A percentile compares a stretch with the other conserved stretches of the same genome.
These are phyloP conservation scores for Megastigmus dorsalis DNA, from an alignment of 2,888 invertebrate genomes.

Conservation along the genomic window DNA sequence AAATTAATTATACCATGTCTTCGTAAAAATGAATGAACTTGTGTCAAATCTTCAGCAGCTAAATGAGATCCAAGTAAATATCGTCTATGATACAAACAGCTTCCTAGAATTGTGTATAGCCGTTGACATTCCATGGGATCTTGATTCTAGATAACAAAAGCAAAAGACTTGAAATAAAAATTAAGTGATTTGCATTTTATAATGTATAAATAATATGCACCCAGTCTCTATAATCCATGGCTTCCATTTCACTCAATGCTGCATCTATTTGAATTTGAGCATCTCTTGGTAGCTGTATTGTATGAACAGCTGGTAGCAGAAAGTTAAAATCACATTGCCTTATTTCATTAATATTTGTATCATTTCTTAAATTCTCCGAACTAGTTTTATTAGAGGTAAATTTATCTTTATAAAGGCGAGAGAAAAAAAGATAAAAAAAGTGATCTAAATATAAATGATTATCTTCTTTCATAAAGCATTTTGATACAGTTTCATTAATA, in stretches of 20 bases:
- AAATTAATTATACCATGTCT: constrained; percentile 85
- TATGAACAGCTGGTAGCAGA: constrained; percentile 80
- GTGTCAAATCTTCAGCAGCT: constrained; percentile 83
- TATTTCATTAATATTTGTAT: constrained; percentile 50
- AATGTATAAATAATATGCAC: constrained; percentile 29
- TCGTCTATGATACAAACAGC: constrained; percentile 80
- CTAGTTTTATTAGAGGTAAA: not conserved
- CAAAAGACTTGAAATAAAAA: constrained; percentile 27
- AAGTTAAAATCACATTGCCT: constrained; percentile 77
- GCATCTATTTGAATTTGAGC: constrained; percentile 89
- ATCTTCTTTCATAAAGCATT: constrained; percentile 77
- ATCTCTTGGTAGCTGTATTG: constrained; percentile 83
- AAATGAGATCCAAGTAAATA: constrained; percentile 88
- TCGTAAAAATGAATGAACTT: constrained; percentile 85
- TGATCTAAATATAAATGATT: constrained; percentile 80
- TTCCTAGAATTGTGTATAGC: constrained; percentile 81
- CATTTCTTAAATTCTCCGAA: constrained; percentile 46
- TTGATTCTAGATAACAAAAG: constrained; percentile 79
- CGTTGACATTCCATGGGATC: constrained; percentile 85
- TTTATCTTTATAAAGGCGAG: constrained; percentile 50
- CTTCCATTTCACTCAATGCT: constrained; percentile 91
- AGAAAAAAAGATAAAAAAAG: constrained; percentile 75
- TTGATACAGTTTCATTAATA: constrained; percentile 77
- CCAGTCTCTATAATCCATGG: constrained; percentile 93
- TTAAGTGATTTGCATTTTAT: not conserved